phyloP scores from a whole-genome alignment of 2,888 invertebrate genomes.

The Drosophila siamana region DNA sequence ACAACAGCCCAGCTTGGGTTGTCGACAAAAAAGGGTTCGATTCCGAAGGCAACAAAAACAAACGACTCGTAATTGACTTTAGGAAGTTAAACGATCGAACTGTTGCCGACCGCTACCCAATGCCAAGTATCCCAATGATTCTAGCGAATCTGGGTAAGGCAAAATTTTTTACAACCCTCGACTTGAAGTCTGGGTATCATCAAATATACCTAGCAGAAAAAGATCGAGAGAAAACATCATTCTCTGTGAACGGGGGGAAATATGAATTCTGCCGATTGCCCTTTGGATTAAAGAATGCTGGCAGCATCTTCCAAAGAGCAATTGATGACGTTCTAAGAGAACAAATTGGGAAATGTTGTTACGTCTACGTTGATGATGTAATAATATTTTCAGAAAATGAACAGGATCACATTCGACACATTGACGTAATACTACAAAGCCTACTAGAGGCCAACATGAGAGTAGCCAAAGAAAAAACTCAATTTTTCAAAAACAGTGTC shows the following conservation, averaged over 20 bases:
- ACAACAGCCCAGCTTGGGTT: background rate
- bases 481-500: conserved; percentile 8
- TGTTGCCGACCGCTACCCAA: background rate
- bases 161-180: background rate
- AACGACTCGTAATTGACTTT: background rate
- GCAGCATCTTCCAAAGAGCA: conserved; percentile 3
- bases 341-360: background rate
- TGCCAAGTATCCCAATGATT: background rate
- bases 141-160: background rate
- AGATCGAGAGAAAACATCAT: background rate
- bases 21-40: background rate
- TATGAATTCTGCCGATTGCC: background rate
- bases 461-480: background rate
- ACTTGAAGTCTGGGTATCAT: background rate
- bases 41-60: background rate
- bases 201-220: background rate
- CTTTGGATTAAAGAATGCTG: background rate
- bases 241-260: background rate
- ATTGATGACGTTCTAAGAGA: background rate
- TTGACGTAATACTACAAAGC: background rate
- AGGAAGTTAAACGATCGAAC: background rate
- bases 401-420: background rate
- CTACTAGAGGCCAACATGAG: background rate
- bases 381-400: background rate
- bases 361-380: conserved; percentile 1